Percentiles rank a stretch among this genome's conserved stretches.
phyloP scores from a whole-genome alignment of 2,888 invertebrate species.

The Belgica antarctica region DNA sequence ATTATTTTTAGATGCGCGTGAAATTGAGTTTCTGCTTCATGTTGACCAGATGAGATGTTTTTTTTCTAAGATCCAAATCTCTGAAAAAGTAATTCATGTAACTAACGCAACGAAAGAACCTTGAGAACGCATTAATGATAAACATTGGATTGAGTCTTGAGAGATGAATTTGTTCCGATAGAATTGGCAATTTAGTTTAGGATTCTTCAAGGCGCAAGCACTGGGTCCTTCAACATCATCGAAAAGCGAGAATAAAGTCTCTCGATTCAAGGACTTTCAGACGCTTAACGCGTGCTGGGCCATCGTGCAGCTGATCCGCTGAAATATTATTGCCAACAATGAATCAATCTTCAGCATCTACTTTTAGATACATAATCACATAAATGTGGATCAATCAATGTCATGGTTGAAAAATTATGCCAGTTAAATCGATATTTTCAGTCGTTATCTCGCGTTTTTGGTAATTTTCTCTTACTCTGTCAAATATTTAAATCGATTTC shows the following conservation, averaged over 20 bases:
- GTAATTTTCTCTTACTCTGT: neutral
- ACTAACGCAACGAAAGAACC: too few species aligned
- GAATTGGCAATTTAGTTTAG: too few species aligned
- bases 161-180: neutral
- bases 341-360: neutral
- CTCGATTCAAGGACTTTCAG: slow-evolving; percentile 5
- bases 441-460: neutral
- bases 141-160: neutral
- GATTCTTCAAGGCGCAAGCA: too few species aligned
- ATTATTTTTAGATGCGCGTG: slow-evolving; percentile 5
- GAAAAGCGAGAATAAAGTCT: neutral
- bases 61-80: neutral
- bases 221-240: too few species aligned
- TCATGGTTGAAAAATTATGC: neutral
- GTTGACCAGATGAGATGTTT: slow-evolving; percentile 17
- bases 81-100: neutral
- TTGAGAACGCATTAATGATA: slow-evolving; percentile 11
- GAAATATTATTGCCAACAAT: neutral
- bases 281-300: neutral
- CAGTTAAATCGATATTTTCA: slow-evolving; percentile 16
- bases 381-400: neutral
- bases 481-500: slow-evolving; percentile 8
- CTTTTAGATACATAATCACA: neutral
- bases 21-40: neutral
- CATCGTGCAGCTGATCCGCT: neutral